phyloP scores from a whole-genome alignment of 92 coral and sea anemone species.

The Porites evermanni region DNA sequence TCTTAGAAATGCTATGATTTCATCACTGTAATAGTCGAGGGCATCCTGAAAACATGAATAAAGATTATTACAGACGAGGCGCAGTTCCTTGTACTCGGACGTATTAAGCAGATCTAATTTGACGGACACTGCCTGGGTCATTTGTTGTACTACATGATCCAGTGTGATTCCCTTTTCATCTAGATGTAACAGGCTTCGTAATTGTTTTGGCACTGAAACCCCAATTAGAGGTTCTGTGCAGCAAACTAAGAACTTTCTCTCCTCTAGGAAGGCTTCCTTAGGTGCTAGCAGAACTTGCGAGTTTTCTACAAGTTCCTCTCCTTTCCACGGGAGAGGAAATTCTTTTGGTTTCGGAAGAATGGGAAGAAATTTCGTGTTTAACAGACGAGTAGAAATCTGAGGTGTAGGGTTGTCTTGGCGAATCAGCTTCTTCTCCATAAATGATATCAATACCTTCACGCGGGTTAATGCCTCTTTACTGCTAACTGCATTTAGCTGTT shows the following conservation, averaged over 20 bases:
- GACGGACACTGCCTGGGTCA: slow-evolving; percentile 43
- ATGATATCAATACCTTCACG: slow-evolving; percentile 26
- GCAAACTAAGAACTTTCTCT: slow-evolving; percentile 55
- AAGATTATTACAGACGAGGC: not conserved
- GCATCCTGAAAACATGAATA: not conserved
- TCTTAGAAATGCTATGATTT: not conserved
- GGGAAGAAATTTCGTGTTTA: slow-evolving; percentile 57
- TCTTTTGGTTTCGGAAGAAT: slow-evolving; percentile 44
- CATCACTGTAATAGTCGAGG: not conserved
- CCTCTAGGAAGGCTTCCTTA: slow-evolving; percentile 30
- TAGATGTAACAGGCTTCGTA: slow-evolving; percentile 34
- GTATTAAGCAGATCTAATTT: not conserved
- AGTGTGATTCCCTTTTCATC: slow-evolving; percentile 14
- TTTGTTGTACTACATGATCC: slow-evolving; percentile 44
- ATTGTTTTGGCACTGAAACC: slow-evolving; percentile 21
- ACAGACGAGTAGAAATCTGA: not conserved
- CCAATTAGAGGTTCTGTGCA: slow-evolving; percentile 54
- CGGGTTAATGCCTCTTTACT: slow-evolving; percentile 43
- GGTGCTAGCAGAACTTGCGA: slow-evolving; percentile 40
- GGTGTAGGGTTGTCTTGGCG: not conserved
- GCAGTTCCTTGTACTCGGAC: slow-evolving; percentile 5
- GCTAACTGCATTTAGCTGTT: slow-evolving; percentile 7
- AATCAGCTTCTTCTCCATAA: slow-evolving; percentile 48
- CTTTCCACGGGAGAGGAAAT: slow-evolving; percentile 68
- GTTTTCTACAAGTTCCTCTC: slow-evolving; percentile 41